Percentiles rank a stretch among this genome's conserved stretches.
These are phyloP conservation scores for Antennarius maculatus DNA, from an alignment of 2,797 vertebrate species.

Conservation along the genomic window DNA sequence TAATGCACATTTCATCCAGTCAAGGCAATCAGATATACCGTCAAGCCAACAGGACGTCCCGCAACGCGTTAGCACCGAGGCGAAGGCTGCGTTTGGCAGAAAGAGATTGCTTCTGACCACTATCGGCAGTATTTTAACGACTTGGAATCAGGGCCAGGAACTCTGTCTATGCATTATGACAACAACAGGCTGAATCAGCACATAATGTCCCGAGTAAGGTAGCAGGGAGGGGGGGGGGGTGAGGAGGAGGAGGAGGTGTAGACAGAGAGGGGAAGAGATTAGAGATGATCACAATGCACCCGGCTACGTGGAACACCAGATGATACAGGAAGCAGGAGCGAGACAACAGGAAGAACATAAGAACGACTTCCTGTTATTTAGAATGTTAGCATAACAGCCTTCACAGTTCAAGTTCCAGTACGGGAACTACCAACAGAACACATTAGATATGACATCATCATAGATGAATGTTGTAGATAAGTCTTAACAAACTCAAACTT, in stretches of 20 bases:
- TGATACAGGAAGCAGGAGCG: slow-evolving; percentile 33
- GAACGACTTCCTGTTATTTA: slow-evolving; percentile 22
- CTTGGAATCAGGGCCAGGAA: slow-evolving; percentile 54
- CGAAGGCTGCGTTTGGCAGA: slow-evolving; percentile 42
- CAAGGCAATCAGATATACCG: too few relatives aligned
- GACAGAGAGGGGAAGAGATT: slow-evolving; percentile 16
- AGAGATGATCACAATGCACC: slow-evolving; percentile 39
- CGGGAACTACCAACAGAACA: background rate
- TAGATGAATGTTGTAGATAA: background rate
- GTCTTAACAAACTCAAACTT: background rate
- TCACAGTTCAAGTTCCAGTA: slow-evolving; percentile 2
- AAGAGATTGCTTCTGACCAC: slow-evolving; percentile 56
- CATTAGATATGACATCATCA: background rate
- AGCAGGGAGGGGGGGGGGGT: background rate
- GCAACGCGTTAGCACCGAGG: slow-evolving; percentile 11
- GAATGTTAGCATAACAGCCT: slow-evolving; percentile 19
- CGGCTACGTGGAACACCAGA: slow-evolving; percentile 32
- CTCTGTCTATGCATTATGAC: slow-evolving; percentile 52
- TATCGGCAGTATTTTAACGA: slow-evolving; percentile 54
- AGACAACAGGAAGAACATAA: slow-evolving; percentile 44
- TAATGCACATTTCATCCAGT: slow-evolving; percentile 4
- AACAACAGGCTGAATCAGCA: slow-evolving; percentile 64
- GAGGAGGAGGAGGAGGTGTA: background rate
- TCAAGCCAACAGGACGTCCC: too few relatives aligned
- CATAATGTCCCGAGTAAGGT: slow-evolving; percentile 39